Conservation (phyloP, 1,140 invertebrate genomes). For the Probaryconus sp. region DNA sequence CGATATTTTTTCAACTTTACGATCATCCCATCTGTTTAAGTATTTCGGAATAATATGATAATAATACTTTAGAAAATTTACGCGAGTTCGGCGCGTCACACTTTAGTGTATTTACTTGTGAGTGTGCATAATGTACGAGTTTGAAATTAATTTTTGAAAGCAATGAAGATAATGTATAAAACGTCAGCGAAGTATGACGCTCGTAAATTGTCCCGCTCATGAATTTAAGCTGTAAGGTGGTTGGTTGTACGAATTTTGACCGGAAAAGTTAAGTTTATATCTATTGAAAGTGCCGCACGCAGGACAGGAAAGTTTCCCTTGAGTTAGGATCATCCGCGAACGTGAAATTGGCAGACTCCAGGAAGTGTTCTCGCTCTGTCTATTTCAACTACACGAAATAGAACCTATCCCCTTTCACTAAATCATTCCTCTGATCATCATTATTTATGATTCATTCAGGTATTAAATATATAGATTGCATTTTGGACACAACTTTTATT, state of each 20-base stretch:
- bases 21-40: too few species aligned
- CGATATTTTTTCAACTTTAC: too few species aligned
- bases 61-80: too few species aligned
- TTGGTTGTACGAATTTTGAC: slow-evolving; percentile 1
- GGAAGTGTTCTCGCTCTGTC: too few species aligned
- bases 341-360: background rate
- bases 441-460: too few species aligned
- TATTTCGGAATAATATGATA: too few species aligned
- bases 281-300: slow-evolving; percentile 17
- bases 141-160: background rate
- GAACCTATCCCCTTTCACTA: too few species aligned
- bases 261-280: slow-evolving; percentile 16
- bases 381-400: too few species aligned
- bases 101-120: background rate
- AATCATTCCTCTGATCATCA: too few species aligned
- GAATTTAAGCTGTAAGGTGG: slow-evolving; percentile 1
- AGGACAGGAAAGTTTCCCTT: slow-evolving; percentile 8
- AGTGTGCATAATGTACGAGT: background rate
- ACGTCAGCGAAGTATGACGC: background rate
- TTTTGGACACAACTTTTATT: too few species aligned
- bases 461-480: too few species aligned
- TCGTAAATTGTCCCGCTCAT: slow-evolving; percentile 11
- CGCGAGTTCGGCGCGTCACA: background rate
- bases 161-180: background rate
- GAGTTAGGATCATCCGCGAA: background rate